These are phyloP conservation scores for Lucinisca nassula DNA, from an alignment of 2,888 invertebrate genomes.

Conservation along the genomic window DNA sequence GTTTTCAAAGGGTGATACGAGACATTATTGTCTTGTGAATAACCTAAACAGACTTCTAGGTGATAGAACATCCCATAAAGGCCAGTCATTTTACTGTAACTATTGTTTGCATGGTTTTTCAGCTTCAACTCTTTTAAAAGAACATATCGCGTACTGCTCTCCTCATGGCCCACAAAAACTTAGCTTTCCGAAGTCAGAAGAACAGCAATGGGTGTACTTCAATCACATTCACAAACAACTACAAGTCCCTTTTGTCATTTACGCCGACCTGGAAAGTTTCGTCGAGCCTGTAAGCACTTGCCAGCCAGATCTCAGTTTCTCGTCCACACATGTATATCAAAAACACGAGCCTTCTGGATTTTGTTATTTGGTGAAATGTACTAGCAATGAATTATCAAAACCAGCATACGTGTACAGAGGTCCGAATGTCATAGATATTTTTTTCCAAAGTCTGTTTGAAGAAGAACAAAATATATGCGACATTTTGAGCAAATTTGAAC, in stretches of 20 bases:
- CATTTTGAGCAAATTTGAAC: constrained; percentile 12
- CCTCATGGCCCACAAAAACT: not conserved
- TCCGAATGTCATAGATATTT: constrained; percentile 19
- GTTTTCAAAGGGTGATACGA: no score
- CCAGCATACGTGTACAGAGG: constrained; percentile 35
- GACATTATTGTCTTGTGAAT: no score
- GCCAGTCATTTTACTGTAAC: constrained; percentile 15
- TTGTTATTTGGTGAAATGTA: no score
- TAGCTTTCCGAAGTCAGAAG: not conserved
- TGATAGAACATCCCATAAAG: constrained; percentile 13
- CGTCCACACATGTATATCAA: constrained; percentile 31
- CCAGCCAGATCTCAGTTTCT: not conserved
- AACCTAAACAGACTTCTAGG: constrained; percentile 8
- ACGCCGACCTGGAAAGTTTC: no score
- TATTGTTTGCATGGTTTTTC: no score
- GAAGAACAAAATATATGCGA: no score
- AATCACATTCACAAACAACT: not conserved
- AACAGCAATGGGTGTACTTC: not conserved
- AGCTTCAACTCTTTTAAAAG: not conserved
- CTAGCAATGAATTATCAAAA: no score
- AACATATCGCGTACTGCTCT: no score
- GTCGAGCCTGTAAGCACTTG: not conserved
- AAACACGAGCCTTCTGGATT: constrained; percentile 39
- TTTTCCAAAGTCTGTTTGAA: constrained; percentile 25
- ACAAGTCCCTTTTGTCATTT: not conserved